phyloP scores from a whole-genome alignment of 2,888 invertebrate genomes.

The Nemurella pictetii region DNA sequence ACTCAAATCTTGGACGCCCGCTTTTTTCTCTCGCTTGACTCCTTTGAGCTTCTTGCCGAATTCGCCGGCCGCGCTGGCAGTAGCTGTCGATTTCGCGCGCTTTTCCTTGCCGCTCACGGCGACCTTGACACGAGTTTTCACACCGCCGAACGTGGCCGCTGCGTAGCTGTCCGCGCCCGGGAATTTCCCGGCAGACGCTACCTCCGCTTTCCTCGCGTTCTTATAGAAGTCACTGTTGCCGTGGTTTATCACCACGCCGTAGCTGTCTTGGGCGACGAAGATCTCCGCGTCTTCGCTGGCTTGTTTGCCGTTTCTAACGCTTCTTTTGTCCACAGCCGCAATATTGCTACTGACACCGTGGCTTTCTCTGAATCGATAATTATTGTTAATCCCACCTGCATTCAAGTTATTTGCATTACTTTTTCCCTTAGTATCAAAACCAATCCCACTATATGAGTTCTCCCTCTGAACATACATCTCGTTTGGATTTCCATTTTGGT shows the following conservation, averaged over 20 bases:
- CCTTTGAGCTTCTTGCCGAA: neutral
- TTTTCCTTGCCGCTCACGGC: neutral
- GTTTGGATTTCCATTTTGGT: neutral
- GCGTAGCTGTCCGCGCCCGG: neutral
- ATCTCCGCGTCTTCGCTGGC: neutral
- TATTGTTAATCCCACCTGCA: neutral
- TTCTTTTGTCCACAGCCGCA: neutral
- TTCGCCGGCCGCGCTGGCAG: neutral
- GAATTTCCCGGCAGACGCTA: neutral
- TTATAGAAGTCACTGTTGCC: neutral
- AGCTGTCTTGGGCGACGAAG: neutral
- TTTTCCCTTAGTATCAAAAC: neutral
- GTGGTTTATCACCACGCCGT: neutral
- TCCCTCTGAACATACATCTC: neutral
- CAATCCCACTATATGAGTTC: neutral
- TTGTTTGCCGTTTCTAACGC: neutral
- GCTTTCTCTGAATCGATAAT: neutral
- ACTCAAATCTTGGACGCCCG: neutral
- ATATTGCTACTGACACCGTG: neutral
- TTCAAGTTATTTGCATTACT: neutral
- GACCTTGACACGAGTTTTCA: neutral
- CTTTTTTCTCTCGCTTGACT: neutral
- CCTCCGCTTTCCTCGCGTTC: neutral
- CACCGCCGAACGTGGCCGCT: neutral
- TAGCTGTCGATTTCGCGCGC: neutral